Evolutionary conservation across 2,113 vertebrate species (phyloP).

Genomic region (Trematocara unimaculatum): DNA sequence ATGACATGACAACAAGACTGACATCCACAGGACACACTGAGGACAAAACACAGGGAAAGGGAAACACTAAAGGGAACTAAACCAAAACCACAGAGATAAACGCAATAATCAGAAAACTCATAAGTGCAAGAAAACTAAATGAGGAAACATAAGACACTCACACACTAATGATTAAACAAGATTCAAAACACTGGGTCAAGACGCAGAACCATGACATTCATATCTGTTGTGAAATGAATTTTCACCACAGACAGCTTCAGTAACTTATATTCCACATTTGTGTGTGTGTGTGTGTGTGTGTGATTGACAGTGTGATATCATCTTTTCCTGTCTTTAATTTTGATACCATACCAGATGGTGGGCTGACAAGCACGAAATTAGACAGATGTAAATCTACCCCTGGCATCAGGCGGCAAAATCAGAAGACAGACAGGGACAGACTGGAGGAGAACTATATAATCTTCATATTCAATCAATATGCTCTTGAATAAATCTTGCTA

Average conservation of each 20-base stretch:
- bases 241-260: not conserved
- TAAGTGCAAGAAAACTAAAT: not conserved
- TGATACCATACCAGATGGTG: conserved; percentile 60
- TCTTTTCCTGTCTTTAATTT: conserved; percentile 37
- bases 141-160: not conserved
- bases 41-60: not conserved
- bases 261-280: not conserved
- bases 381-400: conserved; percentile 62
- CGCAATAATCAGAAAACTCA: not conserved
- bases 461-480: not conserved
- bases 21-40: not conserved
- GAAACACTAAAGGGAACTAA: not conserved
- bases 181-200: not conserved
- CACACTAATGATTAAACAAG: not conserved
- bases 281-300: not conserved
- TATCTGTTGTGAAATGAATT: not conserved
- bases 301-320: conserved; percentile 20
- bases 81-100: not conserved
- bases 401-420: conserved; percentile 21
- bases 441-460: not conserved
- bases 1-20: not conserved
- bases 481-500: not conserved
- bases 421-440: not conserved
- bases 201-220: not conserved
- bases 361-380: conserved; percentile 64